These are phyloP conservation scores for Caenorhabditis brenneri DNA, from an alignment of 1,140 invertebrate species.

Conservation along the genomic window DNA sequence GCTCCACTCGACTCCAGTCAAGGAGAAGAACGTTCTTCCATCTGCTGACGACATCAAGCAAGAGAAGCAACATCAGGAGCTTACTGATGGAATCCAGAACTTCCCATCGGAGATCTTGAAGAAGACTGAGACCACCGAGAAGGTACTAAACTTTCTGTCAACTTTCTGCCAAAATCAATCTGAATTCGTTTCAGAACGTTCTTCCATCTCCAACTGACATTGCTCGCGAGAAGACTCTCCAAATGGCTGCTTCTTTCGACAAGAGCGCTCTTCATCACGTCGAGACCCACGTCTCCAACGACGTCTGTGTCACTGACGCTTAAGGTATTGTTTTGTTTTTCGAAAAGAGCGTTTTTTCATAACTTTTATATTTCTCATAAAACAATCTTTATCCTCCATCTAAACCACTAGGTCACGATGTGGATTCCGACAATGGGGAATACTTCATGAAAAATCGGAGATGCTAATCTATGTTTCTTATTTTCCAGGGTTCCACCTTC, in stretches of 20 bases:
- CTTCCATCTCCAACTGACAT: slow-evolving; percentile 63
- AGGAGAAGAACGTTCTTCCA: slow-evolving; percentile 39
- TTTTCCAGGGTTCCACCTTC: slow-evolving; percentile 12
- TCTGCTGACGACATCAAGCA: slow-evolving; percentile 55
- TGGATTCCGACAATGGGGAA: not conserved
- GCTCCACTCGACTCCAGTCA: slow-evolving; percentile 10
- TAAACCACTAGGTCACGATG: not conserved
- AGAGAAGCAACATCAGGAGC: slow-evolving; percentile 62
- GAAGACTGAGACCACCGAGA: slow-evolving; percentile 64
- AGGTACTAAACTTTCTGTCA: slow-evolving; percentile 21
- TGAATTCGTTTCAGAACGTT: slow-evolving; percentile 55
- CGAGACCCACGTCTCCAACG: slow-evolving; percentile 56
- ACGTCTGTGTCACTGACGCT: slow-evolving; percentile 47
- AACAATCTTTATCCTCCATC: not conserved
- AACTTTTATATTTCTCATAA: not conserved
- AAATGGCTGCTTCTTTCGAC: slow-evolving; percentile 57
- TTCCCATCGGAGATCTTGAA: slow-evolving; percentile 71
- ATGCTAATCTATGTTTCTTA: not conserved
- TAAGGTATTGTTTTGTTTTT: not conserved
- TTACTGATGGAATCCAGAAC: slow-evolving; percentile 66
- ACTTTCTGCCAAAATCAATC: too few relatives aligned
- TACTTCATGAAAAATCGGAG: not conserved
- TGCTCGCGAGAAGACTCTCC: slow-evolving; percentile 60
- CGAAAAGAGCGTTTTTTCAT: too few relatives aligned
- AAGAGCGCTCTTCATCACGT: slow-evolving; percentile 60